Percentiles rank a stretch among this genome's conserved stretches.
Conservation (phyloP, 1,140 invertebrate genomes). For the Stenopsyche tienmushanensis region DNA sequence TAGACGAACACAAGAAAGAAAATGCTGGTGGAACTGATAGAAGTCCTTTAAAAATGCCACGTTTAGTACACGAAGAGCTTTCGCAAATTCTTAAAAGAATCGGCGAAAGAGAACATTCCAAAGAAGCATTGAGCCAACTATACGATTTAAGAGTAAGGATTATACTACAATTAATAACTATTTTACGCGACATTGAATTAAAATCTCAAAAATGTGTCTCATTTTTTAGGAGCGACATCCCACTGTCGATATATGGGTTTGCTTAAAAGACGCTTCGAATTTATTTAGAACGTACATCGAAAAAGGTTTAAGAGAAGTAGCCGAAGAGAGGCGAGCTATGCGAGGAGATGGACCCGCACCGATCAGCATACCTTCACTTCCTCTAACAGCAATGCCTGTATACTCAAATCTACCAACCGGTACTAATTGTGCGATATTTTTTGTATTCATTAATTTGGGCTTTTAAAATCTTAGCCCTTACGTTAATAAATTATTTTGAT, state of each 20-base stretch:
- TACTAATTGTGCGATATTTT: constrained; percentile 29
- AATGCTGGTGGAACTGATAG: constrained; percentile 45
- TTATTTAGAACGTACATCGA: constrained; percentile 93
- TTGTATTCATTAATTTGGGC: too few species aligned
- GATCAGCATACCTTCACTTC: constrained; percentile 30
- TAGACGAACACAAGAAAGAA: constrained; percentile 53
- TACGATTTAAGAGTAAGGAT: constrained; percentile 73
- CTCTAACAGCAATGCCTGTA: constrained; percentile 49
- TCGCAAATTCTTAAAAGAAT: constrained; percentile 92
- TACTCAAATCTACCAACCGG: constrained; percentile 48
- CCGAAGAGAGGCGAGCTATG: constrained; percentile 56
- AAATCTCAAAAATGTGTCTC: background rate
- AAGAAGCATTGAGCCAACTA: constrained; percentile 82
- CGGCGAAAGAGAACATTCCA: constrained; percentile 83
- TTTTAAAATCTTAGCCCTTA: too few species aligned
- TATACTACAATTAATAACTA: background rate
- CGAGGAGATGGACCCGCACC: constrained; percentile 18
- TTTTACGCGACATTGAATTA: background rate
- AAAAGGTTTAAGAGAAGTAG: constrained; percentile 80
- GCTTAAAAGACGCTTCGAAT: constrained; percentile 83
- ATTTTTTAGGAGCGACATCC: constrained; percentile 73
- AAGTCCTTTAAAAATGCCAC: constrained; percentile 57
- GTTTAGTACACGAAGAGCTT: constrained; percentile 78
- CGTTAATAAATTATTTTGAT: too few species aligned
- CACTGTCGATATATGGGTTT: constrained; percentile 88